These are phyloP conservation scores for Elanus axillaris DNA, from an alignment of 2,113 vertebrate genomes.

Conservation along the genomic window DNA sequence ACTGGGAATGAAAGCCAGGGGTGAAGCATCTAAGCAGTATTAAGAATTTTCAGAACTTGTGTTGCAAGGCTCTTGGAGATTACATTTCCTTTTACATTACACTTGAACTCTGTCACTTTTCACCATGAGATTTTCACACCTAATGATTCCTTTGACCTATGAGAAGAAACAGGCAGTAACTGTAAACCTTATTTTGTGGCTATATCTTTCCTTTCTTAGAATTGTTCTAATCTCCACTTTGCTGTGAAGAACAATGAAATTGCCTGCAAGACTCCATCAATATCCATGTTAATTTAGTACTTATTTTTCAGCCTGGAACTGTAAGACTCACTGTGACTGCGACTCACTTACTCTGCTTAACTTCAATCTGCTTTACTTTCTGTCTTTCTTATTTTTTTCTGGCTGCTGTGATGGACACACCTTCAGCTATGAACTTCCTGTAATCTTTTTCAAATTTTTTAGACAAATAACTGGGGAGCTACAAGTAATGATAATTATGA, in stretches of 20 bases:
- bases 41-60: background rate
- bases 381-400: background rate
- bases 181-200: background rate
- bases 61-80: background rate
- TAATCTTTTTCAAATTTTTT: background rate
- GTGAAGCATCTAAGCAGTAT: background rate
- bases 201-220: background rate
- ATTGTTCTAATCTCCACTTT: background rate
- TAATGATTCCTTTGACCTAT: background rate
- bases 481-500: background rate
- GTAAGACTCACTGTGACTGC: background rate
- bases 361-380: background rate
- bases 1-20: background rate
- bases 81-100: background rate
- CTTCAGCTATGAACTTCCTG: background rate
- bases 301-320: background rate
- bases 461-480: background rate
- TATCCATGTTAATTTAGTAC: background rate
- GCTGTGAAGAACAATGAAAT: background rate
- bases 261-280: background rate
- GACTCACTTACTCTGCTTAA: background rate
- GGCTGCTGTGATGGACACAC: background rate
- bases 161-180: background rate
- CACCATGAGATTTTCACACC: background rate
- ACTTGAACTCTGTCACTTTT: background rate